phyloP scores from a whole-genome alignment of 2,888 invertebrate genomes.

The Sesia bembeciformis region DNA sequence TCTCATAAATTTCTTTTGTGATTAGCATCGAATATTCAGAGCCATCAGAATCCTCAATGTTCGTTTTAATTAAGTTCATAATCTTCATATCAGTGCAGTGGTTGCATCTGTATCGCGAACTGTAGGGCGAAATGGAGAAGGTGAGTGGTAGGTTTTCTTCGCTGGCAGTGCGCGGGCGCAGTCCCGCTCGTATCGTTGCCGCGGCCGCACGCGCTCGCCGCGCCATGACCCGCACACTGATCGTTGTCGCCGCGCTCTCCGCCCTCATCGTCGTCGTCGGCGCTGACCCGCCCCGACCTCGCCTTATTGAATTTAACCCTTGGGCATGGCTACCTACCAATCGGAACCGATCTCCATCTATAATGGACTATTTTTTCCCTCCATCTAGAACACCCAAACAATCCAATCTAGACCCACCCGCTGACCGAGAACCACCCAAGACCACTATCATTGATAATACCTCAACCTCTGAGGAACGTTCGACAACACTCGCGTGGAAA shows the following conservation, averaged over 20 bases:
- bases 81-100: slow-evolving; percentile 10
- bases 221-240: slow-evolving; percentile 52
- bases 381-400: slow-evolving; percentile 69
- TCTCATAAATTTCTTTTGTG: too few species aligned
- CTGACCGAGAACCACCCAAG: slow-evolving; percentile 51
- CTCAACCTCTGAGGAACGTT: slow-evolving; percentile 49
- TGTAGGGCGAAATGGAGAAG: slow-evolving; percentile 43
- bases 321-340: slow-evolving; percentile 65
- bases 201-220: slow-evolving; percentile 64
- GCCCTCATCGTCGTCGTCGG: slow-evolving; percentile 35
- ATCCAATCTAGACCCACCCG: slow-evolving; percentile 55
- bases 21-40: too few species aligned
- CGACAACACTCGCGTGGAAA: slow-evolving; percentile 54
- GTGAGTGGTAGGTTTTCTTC: slow-evolving; percentile 35
- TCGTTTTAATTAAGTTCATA: too few species aligned
- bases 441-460: slow-evolving; percentile 36
- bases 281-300: slow-evolving; percentile 45
- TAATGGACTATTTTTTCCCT: slow-evolving; percentile 70
- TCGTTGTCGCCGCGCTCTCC: slow-evolving; percentile 56
- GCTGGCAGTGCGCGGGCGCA: slow-evolving; percentile 47
- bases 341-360: slow-evolving; percentile 57
- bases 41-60: too few species aligned
- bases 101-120: slow-evolving; percentile 28
- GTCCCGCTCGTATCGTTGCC: slow-evolving; percentile 63
- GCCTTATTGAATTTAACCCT: slow-evolving; percentile 63